These are phyloP conservation scores for Yasuhikotakia modesta DNA, from an alignment of 2,797 vertebrate species.

Conservation along the genomic window DNA sequence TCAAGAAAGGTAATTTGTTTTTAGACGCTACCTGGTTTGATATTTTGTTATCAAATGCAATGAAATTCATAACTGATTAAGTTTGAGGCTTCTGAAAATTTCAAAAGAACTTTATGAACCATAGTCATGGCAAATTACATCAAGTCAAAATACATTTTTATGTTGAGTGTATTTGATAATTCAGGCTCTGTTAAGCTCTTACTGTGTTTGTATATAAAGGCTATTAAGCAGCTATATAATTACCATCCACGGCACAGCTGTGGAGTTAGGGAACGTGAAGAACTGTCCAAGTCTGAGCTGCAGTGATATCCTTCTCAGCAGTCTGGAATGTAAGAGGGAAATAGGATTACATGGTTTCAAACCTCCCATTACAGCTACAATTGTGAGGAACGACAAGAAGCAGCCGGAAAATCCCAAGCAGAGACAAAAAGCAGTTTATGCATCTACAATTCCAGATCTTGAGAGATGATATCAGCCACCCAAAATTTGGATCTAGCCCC, in stretches of 20 bases:
- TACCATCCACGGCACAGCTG: constrained; percentile 30
- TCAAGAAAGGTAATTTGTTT: too few species aligned
- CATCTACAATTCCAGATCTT: constrained; percentile 38
- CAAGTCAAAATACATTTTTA: not conserved
- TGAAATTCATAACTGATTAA: not conserved
- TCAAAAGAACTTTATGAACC: not conserved
- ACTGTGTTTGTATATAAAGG: not conserved
- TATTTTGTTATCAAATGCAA: not conserved
- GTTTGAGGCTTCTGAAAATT: not conserved
- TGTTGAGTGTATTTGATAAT: not conserved
- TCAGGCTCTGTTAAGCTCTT: constrained; percentile 11
- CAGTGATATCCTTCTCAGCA: constrained; percentile 32
- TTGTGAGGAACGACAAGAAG: constrained; percentile 23
- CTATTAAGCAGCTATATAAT: constrained; percentile 14
- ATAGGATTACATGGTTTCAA: constrained; percentile 50
- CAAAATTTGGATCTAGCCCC: constrained; percentile 13
- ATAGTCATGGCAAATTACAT: not conserved
- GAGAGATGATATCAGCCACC: constrained; percentile 44
- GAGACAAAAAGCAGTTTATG: constrained; percentile 49
- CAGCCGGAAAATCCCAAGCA: constrained; percentile 29
- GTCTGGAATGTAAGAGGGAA: constrained; percentile 41
- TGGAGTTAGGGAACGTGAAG: not conserved
- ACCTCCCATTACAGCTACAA: constrained; percentile 44
- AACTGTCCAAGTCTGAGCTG: constrained; percentile 41
- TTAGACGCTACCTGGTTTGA: not conserved